These are phyloP conservation scores for Macaria liturata DNA, from an alignment of 2,888 invertebrate genomes.

Conservation along the genomic window DNA sequence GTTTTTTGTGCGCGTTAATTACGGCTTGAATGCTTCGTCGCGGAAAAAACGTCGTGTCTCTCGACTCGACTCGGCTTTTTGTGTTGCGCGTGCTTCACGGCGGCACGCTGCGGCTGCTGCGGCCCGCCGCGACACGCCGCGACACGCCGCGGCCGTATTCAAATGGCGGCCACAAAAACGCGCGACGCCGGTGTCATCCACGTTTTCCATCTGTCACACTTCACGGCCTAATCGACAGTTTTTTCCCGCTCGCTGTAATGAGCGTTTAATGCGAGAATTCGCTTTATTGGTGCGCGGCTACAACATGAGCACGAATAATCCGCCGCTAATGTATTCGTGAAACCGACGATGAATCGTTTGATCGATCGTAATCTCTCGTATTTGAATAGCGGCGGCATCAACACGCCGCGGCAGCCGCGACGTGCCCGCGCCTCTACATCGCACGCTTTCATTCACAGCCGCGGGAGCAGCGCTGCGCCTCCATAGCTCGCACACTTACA, in stretches of 20 bases:
- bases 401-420: not conserved
- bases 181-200: constrained; percentile 25
- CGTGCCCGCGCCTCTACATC: no score
- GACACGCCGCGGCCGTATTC: constrained; percentile 25
- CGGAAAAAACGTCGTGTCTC: constrained; percentile 45
- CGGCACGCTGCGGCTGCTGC: constrained; percentile 25
- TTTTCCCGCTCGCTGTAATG: constrained; percentile 11
- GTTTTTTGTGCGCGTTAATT: constrained; percentile 77
- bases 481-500: no score
- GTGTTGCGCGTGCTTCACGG: constrained; percentile 71
- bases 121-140: constrained; percentile 51
- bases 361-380: constrained; percentile 19
- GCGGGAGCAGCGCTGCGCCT: no score
- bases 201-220: constrained; percentile 26
- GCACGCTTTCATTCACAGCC: no score
- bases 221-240: constrained; percentile 20
- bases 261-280: constrained; percentile 23
- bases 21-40: constrained; percentile 66
- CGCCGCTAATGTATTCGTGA: constrained; percentile 32
- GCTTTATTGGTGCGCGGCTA: constrained; percentile 15
- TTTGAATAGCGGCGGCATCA: constrained; percentile 18
- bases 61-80: constrained; percentile 42
- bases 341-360: constrained; percentile 19
- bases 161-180: constrained; percentile 20
- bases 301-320: constrained; percentile 17